Base-by-base conservation (phyloP, 2,888 invertebrate species). In the Platerodrilus igneus region DNA sequence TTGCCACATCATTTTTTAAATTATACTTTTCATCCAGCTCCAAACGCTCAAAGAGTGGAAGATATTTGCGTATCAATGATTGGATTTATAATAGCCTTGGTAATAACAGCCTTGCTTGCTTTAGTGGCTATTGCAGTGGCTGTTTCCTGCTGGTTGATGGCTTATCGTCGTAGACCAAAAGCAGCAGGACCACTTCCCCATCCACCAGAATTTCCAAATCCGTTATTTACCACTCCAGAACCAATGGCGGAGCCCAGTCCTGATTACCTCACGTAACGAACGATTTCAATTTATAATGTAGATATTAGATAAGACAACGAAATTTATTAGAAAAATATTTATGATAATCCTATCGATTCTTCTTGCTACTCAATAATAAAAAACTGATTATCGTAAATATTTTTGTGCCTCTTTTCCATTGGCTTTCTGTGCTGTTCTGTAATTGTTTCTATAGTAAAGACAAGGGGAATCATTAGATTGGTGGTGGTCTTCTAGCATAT, bases 121-220 rank as follows among this genome's bases (percentile, higher is more conserved):
- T 75, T 94, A 49, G 92, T 93, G 42, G 92, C 93, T 40, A 92
- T 94, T 39, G 93, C 93, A 16, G 88, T 93, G 32, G 92, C 92
- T 39, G 92, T 93, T 41, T 92, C 91, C 47, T 93, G 93, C 70
- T 94, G 93, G 93, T 76, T 93, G 51, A 88, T 93, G 80, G 93
- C 93, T 56, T 92, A 92, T 73, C 73, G 92, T 53, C 79, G 91
- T 56, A 79, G 87, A 62, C 87, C 91, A 34, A 89, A 89, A 60
- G 79, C 86, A 33, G 80, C 87, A 48, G 92, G 92, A 22, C 93
- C 93, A 28, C 75, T 93, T 58, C 92, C 93, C 52, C 93, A 93
- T 75, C 93, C 93, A 53, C 88, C 92, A 50, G 92, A 93, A 72
- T 92, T 93, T 73, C 93, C 93, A 42, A 93, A 93, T 70, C 92